Base-by-base conservation (phyloP, 2,888 invertebrate genomes). In the Drosophila recens region DNA sequence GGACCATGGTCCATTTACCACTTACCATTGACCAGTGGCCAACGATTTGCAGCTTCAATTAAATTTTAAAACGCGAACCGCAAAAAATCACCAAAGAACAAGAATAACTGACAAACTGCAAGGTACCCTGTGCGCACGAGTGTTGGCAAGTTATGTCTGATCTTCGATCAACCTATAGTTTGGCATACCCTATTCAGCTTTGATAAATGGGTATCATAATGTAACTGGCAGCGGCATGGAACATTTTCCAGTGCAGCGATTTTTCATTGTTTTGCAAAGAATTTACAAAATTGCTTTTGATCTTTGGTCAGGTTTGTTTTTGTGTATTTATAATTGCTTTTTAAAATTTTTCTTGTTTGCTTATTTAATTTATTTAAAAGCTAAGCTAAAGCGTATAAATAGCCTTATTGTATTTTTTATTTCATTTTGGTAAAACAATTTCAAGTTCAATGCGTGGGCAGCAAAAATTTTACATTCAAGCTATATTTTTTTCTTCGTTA, bases 401-500 rank as follows among this genome's bases (percentile, higher is more conserved):
- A 74, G 66, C 56, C 64, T 48, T 63, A 66, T 86, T 82, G 77
- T 86, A 38, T 4, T 23, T 13, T 46, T 45, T 15, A 10, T 17
- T 17, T 23, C 8, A 30, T 49, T 17, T 62, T 62, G 54, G 56
- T 72, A 46, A 72, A 83, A 78, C 67, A 87, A 71, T 89, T 84
- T 84, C 83, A 84, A 84, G 83, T 89, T 84, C 83, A 84, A 70
- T 70, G 75, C 71, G 87, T 87, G 85, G 83, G 89, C 62, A 42
- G 75, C 67, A 73, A 62, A 67, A 66, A 23, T 51, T 69, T 58
- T 48, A 69, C 62, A 65, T 70, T 70, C 62, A 63, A 49, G 27
- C 40, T 69, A 17, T 56, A n/a, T 42, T 45, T 42, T 42, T 20
- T 15, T 20, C 20, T 17, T 48, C 13, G 11, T 40, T 46, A 40